Percentiles rank a stretch among this genome's conserved stretches.
Conservation (phyloP, 2,888 invertebrate species). For the Ceratothoa steindachneri region DNA sequence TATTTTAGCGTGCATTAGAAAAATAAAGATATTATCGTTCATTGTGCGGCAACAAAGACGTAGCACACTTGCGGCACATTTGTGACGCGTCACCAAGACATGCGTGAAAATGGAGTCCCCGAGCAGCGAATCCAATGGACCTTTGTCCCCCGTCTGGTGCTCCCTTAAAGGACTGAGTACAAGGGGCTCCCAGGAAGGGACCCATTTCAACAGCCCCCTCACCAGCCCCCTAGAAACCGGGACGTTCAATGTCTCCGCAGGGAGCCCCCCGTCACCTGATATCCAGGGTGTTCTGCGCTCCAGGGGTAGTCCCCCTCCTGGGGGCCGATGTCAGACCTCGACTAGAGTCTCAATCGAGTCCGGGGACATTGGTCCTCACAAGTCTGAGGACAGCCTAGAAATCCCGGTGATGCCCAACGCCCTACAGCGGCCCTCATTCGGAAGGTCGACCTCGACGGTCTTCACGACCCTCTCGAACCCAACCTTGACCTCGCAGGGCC, state of each 20-base stretch:
- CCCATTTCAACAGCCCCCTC: background rate
- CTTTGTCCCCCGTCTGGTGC: background rate
- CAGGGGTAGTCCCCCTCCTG: too few species aligned
- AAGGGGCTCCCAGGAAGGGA: background rate
- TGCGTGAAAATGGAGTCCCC: background rate
- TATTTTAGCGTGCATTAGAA: too few species aligned
- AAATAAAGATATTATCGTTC: too few species aligned
- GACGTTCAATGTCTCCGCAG: background rate
- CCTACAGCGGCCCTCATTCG: background rate
- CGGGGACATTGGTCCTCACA: background rate
- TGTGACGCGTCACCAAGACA: background rate
- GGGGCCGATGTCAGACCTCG: background rate
- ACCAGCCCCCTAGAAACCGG: background rate
- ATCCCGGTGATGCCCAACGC: background rate
- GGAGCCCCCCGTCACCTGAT: background rate
- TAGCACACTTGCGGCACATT: background rate
- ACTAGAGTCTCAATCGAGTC: background rate
- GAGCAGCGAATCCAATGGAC: background rate
- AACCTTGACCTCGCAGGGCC: background rate
- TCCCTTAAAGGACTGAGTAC: background rate
- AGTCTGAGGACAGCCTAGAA: slow-evolving; percentile 3
- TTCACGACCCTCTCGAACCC: background rate
- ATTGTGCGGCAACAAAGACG: too few species aligned
- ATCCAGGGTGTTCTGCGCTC: too few species aligned
- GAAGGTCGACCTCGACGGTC: background rate